Evolutionary conservation across 1,140 invertebrate species (phyloP).

Genomic region (Caenorhabditis inopinata): DNA sequence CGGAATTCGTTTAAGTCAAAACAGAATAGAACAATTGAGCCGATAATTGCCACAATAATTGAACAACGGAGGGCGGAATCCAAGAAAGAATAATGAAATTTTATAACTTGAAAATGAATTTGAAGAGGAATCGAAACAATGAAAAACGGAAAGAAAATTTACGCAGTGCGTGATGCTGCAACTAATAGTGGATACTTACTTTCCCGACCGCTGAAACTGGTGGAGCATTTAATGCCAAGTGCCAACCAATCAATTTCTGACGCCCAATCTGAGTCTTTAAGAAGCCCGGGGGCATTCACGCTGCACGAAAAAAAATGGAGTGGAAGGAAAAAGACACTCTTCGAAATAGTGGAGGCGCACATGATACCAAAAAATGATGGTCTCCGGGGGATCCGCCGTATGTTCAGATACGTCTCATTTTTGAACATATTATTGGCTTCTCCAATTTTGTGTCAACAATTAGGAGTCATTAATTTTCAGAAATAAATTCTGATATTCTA

Average conservation of each 20-base stretch:
- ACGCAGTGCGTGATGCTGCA: background rate
- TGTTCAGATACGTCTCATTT: too few relatives aligned
- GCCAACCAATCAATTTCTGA: background rate
- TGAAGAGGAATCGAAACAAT: background rate
- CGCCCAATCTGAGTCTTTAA: background rate
- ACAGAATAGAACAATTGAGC: background rate
- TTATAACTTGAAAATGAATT: background rate
- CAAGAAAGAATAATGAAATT: too few relatives aligned
- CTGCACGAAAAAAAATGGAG: background rate
- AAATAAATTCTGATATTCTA: too few relatives aligned
- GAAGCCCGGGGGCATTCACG: background rate
- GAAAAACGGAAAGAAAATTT: background rate
- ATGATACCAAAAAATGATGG: background rate
- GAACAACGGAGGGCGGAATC: too few relatives aligned
- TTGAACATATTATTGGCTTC: too few relatives aligned
- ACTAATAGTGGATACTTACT: background rate
- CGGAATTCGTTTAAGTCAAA: background rate
- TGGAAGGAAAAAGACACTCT: too few relatives aligned
- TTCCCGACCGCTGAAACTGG: too few relatives aligned
- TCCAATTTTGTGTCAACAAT: too few relatives aligned
- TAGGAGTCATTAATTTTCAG: too few relatives aligned
- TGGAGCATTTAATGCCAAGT: background rate
- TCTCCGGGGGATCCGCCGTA: background rate
- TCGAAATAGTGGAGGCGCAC: background rate
- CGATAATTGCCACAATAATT: background rate